Evolutionary conservation across 2,888 invertebrate species (phyloP), one percentile per base, ranked within the genome.

Genomic region (Syritta pipiens): DNA sequence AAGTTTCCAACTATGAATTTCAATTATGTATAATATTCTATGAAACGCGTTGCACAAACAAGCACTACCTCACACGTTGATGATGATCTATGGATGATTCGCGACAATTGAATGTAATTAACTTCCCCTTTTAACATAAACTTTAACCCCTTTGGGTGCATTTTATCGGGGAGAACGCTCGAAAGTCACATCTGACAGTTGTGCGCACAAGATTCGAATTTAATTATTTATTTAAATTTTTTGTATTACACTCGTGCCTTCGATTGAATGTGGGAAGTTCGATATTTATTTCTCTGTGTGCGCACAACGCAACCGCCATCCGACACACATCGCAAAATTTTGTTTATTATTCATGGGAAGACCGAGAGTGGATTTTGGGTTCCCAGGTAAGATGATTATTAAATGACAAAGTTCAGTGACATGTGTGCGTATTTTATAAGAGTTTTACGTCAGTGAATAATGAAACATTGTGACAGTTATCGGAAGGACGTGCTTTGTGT

Each of bases 81-180:
- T 67, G 37, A 74, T 49, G 53, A 72, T 42, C 57, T 65, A 17
- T 1, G 3, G 37, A 9, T 17, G 24, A 22, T 20, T 53, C 32
- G 51, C 51, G 59, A 74, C 67, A 74, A 75, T 75, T 67, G 53
- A 53, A 68, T 68, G 60, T 75, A 68, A 75, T 75, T 75, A 75
- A 60, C 35, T 67, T 37, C 37, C n/a, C n/a, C n/a, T n/a, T n/a
- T n/a, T 40, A 40, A 28, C 49, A 67, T 12, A 44, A 22, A 12
- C 32, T 30, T 10, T 19, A 42, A 4, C 37, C 14, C 9, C 14
- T 37, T 37, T 17, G 17, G 12, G 17, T 37, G 37, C 37, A 37
- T 37, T 17, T 17, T 37, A 17, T 37, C 37, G 37, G 14, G 37
- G 9, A 37, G 7, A 17, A 9, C 37, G 19, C 19, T 14, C 37